Evolutionary conservation across 2,113 vertebrate species (phyloP).

Genomic region (Brachyhypopomus occidentalis): DNA sequence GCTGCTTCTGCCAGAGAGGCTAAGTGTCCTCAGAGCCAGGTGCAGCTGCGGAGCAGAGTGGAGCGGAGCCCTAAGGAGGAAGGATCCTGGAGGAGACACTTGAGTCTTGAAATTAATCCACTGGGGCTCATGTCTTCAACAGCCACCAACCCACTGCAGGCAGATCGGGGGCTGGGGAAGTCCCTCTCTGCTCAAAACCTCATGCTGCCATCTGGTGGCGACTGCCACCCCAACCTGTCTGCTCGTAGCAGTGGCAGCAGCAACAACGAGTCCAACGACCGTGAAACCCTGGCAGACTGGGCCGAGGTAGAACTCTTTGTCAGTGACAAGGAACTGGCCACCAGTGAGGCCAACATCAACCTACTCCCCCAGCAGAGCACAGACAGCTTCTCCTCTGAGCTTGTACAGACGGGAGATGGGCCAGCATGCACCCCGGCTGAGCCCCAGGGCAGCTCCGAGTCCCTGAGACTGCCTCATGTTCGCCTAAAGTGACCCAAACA

Average conservation of each 20-base stretch:
- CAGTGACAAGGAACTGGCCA: conserved; percentile 82
- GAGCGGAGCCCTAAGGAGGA: conserved; percentile 79
- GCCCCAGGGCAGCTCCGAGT: conserved; percentile 77
- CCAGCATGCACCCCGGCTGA: conserved; percentile 74
- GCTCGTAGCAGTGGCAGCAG: conserved; percentile 78
- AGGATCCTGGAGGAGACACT: conserved; percentile 84
- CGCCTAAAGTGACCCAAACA: conserved; percentile 81
- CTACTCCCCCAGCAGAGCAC: conserved; percentile 72
- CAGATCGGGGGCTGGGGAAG: conserved; percentile 79
- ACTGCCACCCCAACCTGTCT: conserved; percentile 79
- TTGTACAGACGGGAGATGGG: conserved; percentile 83
- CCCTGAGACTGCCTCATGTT: conserved; percentile 84
- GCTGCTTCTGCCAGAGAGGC: conserved; percentile 53
- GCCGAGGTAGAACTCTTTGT: conserved; percentile 88
- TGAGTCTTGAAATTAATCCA: conserved; percentile 86
- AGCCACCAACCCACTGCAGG: conserved; percentile 64
- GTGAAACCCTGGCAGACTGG: conserved; percentile 78
- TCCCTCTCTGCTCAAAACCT: conserved; percentile 92
- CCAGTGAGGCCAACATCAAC: conserved; percentile 77
- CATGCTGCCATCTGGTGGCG: conserved; percentile 79
- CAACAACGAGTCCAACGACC: conserved; percentile 80
- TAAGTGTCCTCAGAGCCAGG: conserved; percentile 48
- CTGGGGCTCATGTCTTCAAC: conserved; percentile 81
- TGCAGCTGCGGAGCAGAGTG: conserved; percentile 70
- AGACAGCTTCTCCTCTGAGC: conserved; percentile 77